Evolutionary conservation across 2,797 vertebrate genomes (phyloP), one percentile per base, ranked within the genome.

Genomic region (Pterois miles): DNA sequence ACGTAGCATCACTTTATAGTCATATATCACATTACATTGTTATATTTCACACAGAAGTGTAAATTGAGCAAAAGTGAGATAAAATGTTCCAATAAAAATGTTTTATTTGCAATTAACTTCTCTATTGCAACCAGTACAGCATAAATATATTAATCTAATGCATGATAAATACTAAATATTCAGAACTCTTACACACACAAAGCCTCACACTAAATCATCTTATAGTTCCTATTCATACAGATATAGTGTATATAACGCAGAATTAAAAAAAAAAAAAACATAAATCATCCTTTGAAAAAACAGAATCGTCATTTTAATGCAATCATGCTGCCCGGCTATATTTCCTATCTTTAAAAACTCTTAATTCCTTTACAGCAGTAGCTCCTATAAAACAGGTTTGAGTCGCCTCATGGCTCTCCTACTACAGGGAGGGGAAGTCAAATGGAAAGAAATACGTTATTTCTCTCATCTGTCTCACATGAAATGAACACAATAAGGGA

Each of bases 71-170:
- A 71, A 54, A 40, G 10, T 1, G 2, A 31, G 70, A 50, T 8
- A 54, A 22, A 38, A 43, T 16, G 5, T 33, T 65, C 68, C 18
- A 65, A 46, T 33, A 31, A 9, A 68, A 5, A 54, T 8, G 3
- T 8, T 60, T 79, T 64, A 76, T 79, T 80, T 59, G 16, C 11
- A 34, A 68, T 38, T 11, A 43, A 5, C 3, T 18, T 65, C 69
- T 68, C 27, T 27, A 22, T 11, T 62, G n/a, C 23, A 69, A 76
- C n/a, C 18, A 22, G 1, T 22, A 18, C 6, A 75, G 10, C 40
- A 69, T 80, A 70, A 82, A 82, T 77, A 82, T 63, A 81, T 74
- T 25, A 59, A 56, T 69, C 16, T 50, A 25, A 60, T 62, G 11
- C 13, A 53, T 53, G 23, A 66, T 74, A 80, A 73, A 82, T 74